These are phyloP conservation scores for Upupa epops DNA, from an alignment of 2,113 vertebrate species.

Conservation along the genomic window DNA sequence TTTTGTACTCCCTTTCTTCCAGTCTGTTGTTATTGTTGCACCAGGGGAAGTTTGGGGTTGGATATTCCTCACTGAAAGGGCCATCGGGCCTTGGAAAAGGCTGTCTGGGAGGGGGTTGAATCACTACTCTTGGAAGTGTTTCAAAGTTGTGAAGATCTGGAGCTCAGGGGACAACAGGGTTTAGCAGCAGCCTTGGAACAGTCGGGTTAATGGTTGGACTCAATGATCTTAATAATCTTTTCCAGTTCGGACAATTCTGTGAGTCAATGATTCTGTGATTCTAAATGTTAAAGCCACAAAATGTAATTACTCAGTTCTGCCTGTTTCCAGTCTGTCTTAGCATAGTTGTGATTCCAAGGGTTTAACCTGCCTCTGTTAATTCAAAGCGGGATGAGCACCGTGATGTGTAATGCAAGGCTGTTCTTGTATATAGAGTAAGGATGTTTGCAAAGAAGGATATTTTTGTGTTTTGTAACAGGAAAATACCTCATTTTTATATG, in stretches of 20 bases:
- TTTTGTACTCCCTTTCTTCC: not conserved
- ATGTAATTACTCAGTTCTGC: not conserved
- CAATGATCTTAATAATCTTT: too few relatives aligned
- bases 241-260: too few relatives aligned
- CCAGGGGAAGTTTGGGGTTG: too few relatives aligned
- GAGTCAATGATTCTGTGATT: too few relatives aligned
- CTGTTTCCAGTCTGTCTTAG: not conserved
- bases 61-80: too few relatives aligned
- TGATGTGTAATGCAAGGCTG: not conserved
- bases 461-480: not conserved
- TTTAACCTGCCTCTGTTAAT: not conserved
- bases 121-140: too few relatives aligned
- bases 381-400: not conserved
- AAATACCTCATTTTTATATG: not conserved
- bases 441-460: not conserved
- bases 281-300: not conserved
- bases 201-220: too few relatives aligned
- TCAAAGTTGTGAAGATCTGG: too few relatives aligned
- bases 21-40: not conserved
- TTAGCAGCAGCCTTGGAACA: too few relatives aligned
- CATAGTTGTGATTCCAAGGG: not conserved
- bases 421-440: not conserved
- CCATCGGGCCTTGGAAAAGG: too few relatives aligned
- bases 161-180: too few relatives aligned
- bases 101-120: too few relatives aligned